Evolutionary conservation across 2,113 vertebrate species (phyloP).

Genomic region (Chauna torquata): DNA sequence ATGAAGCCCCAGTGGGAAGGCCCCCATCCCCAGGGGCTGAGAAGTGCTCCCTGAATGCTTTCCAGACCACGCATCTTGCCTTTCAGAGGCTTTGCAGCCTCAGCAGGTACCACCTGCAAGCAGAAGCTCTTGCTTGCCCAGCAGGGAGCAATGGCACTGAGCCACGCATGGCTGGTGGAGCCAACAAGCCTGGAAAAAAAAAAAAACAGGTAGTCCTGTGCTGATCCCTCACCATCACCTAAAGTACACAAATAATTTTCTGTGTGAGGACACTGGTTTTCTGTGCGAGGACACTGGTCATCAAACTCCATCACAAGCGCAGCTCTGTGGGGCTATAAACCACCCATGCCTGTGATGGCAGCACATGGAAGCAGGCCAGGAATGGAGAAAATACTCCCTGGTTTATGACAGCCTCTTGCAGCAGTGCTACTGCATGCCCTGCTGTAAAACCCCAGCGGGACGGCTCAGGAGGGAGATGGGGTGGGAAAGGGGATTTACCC

Average conservation of each 20-base stretch:
- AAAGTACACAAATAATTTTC: no score
- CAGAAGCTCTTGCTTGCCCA: no score
- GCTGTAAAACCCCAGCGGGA: neutral
- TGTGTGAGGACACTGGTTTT: neutral
- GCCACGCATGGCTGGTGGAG: rapidly evolving
- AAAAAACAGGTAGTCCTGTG: neutral
- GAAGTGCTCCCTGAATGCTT: neutral
- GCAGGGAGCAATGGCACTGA: no score
- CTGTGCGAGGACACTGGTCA: no score
- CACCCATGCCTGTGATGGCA: no score
- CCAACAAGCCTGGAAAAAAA: neutral
- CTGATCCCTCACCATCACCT: neutral
- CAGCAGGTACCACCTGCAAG: neutral
- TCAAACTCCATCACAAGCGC: neutral
- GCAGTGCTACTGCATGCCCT: neutral
- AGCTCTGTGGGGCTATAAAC: no score
- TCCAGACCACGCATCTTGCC: neutral
- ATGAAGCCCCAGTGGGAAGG: neutral
- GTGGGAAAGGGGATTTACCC: neutral
- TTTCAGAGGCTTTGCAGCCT: neutral
- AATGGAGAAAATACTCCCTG: no score
- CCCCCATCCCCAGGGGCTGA: no score
- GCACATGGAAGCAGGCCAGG: no score
- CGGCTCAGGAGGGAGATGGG: rapidly evolving
- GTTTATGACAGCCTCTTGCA: neutral